phyloP scores from a whole-genome alignment of 2,113 vertebrate species.

The Chlorocebus sabaeus region DNA sequence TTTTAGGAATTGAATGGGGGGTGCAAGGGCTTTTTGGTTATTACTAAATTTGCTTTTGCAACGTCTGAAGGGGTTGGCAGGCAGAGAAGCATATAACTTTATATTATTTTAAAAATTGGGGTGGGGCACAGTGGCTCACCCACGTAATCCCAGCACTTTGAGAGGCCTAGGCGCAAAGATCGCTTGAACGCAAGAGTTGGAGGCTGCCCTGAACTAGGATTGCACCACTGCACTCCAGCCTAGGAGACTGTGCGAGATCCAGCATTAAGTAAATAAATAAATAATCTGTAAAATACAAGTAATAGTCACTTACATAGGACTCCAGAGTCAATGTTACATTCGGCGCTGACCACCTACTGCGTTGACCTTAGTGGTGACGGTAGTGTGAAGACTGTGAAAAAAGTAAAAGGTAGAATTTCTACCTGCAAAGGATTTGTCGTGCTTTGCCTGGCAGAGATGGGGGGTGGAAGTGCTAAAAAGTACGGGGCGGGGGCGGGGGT shows the following conservation, averaged over 20 bases:
- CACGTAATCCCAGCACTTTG: too few relatives aligned
- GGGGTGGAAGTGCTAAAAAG: neutral
- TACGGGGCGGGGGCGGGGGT: neutral
- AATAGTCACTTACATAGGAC: neutral
- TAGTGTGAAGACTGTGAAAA: neutral
- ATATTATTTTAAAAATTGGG: too few relatives aligned
- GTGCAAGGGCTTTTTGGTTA: neutral
- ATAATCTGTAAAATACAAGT: neutral
- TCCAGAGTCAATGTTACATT: neutral
- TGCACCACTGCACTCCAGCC: too few relatives aligned
- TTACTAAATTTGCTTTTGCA: neutral
- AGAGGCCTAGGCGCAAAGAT: too few relatives aligned
- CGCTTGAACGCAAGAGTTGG: too few relatives aligned
- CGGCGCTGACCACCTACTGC: neutral
- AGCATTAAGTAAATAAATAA: neutral
- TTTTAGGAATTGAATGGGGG: neutral
- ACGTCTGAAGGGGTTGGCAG: neutral
- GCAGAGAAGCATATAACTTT: neutral
- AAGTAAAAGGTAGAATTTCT: neutral
- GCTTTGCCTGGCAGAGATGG: neutral
- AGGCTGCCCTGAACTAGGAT: too few relatives aligned
- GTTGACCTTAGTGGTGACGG: neutral
- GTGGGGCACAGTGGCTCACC: too few relatives aligned
- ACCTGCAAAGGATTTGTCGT: neutral
- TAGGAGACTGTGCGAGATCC: too few relatives aligned